phyloP scores from a whole-genome alignment of 2,797 vertebrate species.

The Eidolon dupreanum region DNA sequence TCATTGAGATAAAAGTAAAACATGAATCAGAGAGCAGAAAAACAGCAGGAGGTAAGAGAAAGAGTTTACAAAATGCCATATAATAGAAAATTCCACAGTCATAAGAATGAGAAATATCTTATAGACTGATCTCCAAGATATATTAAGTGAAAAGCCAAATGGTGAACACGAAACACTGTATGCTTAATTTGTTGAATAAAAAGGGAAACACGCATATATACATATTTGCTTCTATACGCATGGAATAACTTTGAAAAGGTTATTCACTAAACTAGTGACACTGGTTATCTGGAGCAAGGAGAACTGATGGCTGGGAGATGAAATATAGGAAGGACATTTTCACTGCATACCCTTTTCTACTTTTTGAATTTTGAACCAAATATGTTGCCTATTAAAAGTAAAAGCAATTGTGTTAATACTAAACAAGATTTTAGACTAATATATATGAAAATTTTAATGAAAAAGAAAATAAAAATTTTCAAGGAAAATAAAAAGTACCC shows the following conservation, averaged over 20 bases:
- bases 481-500: conserved; percentile 20
- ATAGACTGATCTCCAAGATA: neutral
- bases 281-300: neutral
- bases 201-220: neutral
- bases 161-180: neutral
- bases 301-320: neutral
- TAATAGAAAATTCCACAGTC: neutral
- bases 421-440: neutral
- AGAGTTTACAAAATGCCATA: neutral
- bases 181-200: neutral
- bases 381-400: neutral
- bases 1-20: neutral
- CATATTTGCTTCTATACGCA: neutral
- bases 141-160: neutral
- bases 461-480: conserved; percentile 25
- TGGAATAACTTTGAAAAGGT: neutral
- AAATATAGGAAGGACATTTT: neutral
- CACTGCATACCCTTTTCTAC: neutral
- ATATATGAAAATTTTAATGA: neutral
- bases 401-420: neutral
- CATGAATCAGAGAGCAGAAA: neutral
- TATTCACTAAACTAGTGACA: neutral
- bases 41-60: neutral
- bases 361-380: conserved; percentile 1
- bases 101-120: neutral